Percentiles rank a stretch among this genome's conserved stretches.
These are phyloP conservation scores for Tachypleus tridentatus DNA, from an alignment of 1,140 invertebrate genomes.

Conservation along the genomic window DNA sequence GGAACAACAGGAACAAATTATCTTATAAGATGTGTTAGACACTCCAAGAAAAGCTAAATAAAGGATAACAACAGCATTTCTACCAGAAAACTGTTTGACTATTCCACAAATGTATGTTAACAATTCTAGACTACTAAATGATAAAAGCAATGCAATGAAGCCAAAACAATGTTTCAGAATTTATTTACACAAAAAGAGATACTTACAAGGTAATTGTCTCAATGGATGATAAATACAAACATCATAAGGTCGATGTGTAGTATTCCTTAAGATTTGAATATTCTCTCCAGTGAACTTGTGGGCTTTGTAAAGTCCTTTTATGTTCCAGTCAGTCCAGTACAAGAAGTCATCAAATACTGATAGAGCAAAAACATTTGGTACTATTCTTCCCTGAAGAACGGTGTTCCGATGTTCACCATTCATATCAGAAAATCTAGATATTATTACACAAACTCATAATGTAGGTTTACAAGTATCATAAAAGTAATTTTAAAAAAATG, in stretches of 20 bases:
- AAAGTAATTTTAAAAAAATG: too few species aligned
- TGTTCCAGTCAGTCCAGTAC: conserved; percentile 98
- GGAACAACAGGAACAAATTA: too few species aligned
- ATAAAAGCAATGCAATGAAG: not conserved
- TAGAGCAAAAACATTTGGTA: conserved; percentile 89
- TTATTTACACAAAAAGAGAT: not conserved
- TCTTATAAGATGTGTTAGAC: too few species aligned
- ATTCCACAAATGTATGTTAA: too few species aligned
- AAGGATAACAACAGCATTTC: too few species aligned
- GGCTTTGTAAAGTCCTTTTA: conserved; percentile 62
- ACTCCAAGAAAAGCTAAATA: too few species aligned
- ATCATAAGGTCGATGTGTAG: conserved; percentile 89
- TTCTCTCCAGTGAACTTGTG: conserved; percentile 35
- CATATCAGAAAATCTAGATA: conserved; percentile 52
- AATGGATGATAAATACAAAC: conserved; percentile 79
- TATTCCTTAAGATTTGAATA: conserved; percentile 54
- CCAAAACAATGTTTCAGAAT: not conserved
- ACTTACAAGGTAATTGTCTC: conserved; percentile 54
- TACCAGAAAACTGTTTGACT: too few species aligned
- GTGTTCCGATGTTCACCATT: conserved; percentile 73
- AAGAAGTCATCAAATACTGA: conserved; percentile 86
- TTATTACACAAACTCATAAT: not conserved
- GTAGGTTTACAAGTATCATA: too few species aligned
- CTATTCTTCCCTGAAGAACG: conserved; percentile 59
- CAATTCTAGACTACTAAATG: too few species aligned